Evolutionary conservation across 2,113 vertebrate genomes (phyloP), one percentile per base, ranked within the genome.

Genomic region (Microtus oregoni): DNA sequence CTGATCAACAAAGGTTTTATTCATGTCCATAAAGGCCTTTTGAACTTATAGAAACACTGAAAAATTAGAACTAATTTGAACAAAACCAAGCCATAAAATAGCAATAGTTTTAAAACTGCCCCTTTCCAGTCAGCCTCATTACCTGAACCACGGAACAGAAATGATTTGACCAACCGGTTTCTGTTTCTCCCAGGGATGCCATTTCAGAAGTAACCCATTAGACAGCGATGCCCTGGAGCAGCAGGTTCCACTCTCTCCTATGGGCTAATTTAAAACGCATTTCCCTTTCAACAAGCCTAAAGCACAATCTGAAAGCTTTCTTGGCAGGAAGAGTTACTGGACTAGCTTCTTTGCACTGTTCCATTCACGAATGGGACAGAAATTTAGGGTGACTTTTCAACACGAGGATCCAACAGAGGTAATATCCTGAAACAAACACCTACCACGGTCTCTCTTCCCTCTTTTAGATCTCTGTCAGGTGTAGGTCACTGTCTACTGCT

Each of bases 361-460:
- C 68, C 47, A 24, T 32, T 93, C 55, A 83, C n/a, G 44, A 94
- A n/a, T 55, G 13, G 52, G 1, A 92, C 0, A 91, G n/a, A 89
- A 96, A 96, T n/a, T 77, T 86, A 94, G 83, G 41, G 32, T 86
- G 92, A 94, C 72, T 85, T 96, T 93, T 89, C 78, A 96, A 86
- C 28, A 78, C 38, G 81, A 78, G 86, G 41, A 90, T 30, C n/a
- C 30, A 38, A 52, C 83, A 87, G 70, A 96, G 44, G n/a, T 24
- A 58, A 96, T 83, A 67, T 79, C 78, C 76, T 75, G 26, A 83
- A 70, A 67, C 61, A 95, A 92, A 90, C 2, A 77, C 30, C 35
- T 75, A 47, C 91, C 50, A 83, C 81, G 20, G 47, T 63, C 41
- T 93, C 88, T 67, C 81, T 11, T 91, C 73, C 30, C 35, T 86